Evolutionary conservation across 2,797 vertebrate species (phyloP), one percentile per base, ranked within the genome.

Genomic region (Chrosomus eos): DNA sequence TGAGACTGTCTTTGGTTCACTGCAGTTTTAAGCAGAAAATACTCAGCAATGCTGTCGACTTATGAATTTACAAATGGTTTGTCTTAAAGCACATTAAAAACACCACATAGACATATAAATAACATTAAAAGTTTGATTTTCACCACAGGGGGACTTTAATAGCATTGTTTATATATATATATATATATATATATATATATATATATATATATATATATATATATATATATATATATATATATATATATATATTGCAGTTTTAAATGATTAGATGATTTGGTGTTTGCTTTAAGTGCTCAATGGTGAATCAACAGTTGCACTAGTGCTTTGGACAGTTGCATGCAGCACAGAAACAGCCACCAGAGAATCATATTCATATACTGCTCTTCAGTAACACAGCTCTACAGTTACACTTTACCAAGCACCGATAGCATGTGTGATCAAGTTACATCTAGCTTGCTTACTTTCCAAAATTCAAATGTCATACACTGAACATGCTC

Each of bases 361-460:
- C 31, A 33, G 4, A 16, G 43, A 72, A 28, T 62, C 66, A 36
- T 19, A 26, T 36, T 84, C 55, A 83, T 70, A 58, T 80, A 28
- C 48, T 36, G 60, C 38, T 72, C 53, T 72, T 51, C 40, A 85
- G 48, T 38, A 85, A 80, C 76, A 82, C 80, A 75, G 84, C 38
- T 73, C 64, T 86, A 83, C 87, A 88, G 79, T 87, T 85, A 89
- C 89, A 90, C 83, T 91, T 81, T 73, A 76, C 80, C 33, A 82
- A 36, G 67, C 36, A 86, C 70, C 67, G 36, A 81, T 81, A 81
- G 71, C 26, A 45, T 64, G 79, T 18, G 84, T 64, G 64, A 81
- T 91, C 82, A 78, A 85, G 78, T 90, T 85, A 87, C 89, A 28
- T 83, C 66, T 58, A 83, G 87, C 67, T 71, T 70, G 85, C 79